Evolutionary conservation across 1,140 invertebrate species (phyloP), one percentile per base, ranked within the genome.

Genomic region (Cydia amplana): DNA sequence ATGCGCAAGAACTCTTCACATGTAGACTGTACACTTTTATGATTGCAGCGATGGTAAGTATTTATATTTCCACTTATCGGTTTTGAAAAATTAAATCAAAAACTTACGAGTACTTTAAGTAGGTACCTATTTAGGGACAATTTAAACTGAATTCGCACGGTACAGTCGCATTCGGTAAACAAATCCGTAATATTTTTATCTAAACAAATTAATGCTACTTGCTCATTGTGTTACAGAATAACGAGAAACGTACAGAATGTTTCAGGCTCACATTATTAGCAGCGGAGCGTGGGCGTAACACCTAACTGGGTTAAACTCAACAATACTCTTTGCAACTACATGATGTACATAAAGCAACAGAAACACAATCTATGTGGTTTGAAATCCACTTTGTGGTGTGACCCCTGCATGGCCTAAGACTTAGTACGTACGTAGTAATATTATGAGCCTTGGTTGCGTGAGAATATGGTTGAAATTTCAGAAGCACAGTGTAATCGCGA

Each of bases 281-380:
- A 60, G 55, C 55, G 18, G 20, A 23, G 55, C 20, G 55, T 23
- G 55, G 55, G 55, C 20, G 55, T 60, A 73, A 73, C 72, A 40
- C 16, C 75, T 75, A 79, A 79, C 73, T 78, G 73, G 78, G 76
- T 77, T 79, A 79, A 81, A 81, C 74, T 72, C 51, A 76, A 73
- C 63, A 51, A 20, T 28, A 73, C 75, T n/a, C 43, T 51, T 14
- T 65, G 75, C 75, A 75, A 75, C 74, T 63, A 65, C 28, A 74
- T 10, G 32, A 73, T 75, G 73, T 78, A 80, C 70, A 77, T 74
- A 55, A 72, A 51, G 77, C 67, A 73, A 12, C 79, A 83, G 83
- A 86, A 84, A 86, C 83, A 84, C 83, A 83, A 83, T 82, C 80
- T 81, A 78, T 77, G 85, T 78, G 84, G 83, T 86, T 83, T 82